Conservation (phyloP, 2,797 vertebrate genomes). For the Synanceia verrucosa region DNA sequence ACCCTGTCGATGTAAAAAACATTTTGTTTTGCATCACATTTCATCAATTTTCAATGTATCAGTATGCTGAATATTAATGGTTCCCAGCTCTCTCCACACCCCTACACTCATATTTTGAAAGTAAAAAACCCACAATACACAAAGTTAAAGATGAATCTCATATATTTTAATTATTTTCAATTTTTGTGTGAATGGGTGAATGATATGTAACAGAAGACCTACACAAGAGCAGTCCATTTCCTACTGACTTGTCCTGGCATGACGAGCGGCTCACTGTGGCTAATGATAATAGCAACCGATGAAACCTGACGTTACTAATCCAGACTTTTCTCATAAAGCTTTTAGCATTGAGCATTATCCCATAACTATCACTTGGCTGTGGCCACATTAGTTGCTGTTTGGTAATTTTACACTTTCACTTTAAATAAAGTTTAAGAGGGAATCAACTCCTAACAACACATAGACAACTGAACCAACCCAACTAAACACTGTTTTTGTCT, state of each 20-base stretch:
- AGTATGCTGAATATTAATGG: no score
- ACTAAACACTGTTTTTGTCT: neutral
- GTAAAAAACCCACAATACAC: no score
- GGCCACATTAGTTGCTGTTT: no score
- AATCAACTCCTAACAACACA: neutral
- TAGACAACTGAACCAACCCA: neutral
- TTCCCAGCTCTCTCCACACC: no score
- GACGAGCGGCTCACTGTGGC: neutral
- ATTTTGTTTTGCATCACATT: neutral
- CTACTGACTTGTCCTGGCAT: neutral
- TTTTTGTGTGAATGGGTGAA: no score
- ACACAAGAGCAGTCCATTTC: no score
- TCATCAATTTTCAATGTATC: neutral
- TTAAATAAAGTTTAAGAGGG: neutral
- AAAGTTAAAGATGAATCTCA: no score
- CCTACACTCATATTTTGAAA: no score
- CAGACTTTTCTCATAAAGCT: accelerated
- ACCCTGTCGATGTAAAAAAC: neutral
- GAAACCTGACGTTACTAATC: no score
- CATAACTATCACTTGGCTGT: neutral
- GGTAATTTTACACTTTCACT: no score
- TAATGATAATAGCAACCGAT: neutral
- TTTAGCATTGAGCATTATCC: neutral
- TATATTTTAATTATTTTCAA: no score
- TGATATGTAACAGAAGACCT: no score